These are phyloP conservation scores for Campoletis sonorensis DNA, from an alignment of 1,140 invertebrate genomes.

Conservation along the genomic window DNA sequence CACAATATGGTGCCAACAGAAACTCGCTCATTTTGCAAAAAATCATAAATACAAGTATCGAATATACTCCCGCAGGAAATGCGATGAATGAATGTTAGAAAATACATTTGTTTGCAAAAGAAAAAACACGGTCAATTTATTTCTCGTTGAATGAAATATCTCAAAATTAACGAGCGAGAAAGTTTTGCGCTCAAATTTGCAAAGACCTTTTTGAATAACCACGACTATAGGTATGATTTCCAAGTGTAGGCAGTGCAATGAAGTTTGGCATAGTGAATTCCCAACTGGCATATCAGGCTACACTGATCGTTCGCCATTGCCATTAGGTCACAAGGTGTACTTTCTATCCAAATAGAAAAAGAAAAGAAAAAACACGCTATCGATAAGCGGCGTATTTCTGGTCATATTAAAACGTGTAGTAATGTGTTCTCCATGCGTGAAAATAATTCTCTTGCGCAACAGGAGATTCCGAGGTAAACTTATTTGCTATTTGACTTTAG, in stretches of 20 bases:
- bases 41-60: too few species aligned
- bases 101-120: not conserved
- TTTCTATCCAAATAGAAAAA: constrained; percentile 11
- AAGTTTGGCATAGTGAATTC: not conserved
- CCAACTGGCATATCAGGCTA: not conserved
- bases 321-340: constrained; percentile 7
- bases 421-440: not conserved
- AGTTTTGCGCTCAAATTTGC: not conserved
- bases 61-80: not conserved
- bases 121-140: not conserved
- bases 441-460: constrained; percentile 36
- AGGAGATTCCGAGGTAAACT: constrained; percentile 46
- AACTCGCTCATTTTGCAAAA: too few species aligned
- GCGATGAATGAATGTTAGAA: not conserved
- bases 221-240: too few species aligned
- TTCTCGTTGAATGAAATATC: not conserved
- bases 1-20: too few species aligned
- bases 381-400: not conserved
- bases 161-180: not conserved
- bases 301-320: not conserved
- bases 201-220: not conserved
- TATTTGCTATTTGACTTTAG: constrained; percentile 16
- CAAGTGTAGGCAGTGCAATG: not conserved
- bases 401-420: not conserved
- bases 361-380: not conserved